Evolutionary conservation across 2,113 vertebrate species (phyloP).

Genomic region (Mustela nigripes): DNA sequence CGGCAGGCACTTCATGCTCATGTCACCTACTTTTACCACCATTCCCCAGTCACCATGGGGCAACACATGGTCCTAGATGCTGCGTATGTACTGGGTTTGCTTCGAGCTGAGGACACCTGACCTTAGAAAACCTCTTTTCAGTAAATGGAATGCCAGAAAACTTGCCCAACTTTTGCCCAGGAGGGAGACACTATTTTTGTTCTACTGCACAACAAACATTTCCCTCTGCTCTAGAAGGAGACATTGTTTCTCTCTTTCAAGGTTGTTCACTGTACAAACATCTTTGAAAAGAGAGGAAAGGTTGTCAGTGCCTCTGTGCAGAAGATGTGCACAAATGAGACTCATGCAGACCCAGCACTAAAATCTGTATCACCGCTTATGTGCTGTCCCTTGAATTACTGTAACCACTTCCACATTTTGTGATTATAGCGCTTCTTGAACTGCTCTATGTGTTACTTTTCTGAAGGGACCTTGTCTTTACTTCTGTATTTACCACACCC

Average conservation of each 20-base stretch:
- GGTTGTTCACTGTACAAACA: background rate
- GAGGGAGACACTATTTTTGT: background rate
- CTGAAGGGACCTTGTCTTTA: background rate
- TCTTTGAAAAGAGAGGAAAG: background rate
- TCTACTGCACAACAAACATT: background rate
- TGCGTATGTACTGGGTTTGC: background rate
- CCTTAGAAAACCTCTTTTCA: background rate
- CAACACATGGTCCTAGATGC: background rate
- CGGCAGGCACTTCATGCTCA: fast-evolving
- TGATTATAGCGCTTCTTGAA: background rate
- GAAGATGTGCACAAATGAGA: background rate
- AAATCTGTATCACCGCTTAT: background rate
- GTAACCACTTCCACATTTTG: background rate
- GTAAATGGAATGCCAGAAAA: background rate
- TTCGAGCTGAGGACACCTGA: background rate
- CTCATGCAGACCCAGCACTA: background rate
- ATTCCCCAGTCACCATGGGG: fast-evolving
- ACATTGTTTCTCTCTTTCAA: background rate
- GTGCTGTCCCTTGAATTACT: background rate
- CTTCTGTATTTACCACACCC: background rate
- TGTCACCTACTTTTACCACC: background rate
- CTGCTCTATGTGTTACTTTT: background rate
- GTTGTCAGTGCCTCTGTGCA: background rate
- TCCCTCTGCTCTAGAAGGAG: background rate
- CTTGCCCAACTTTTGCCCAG: background rate